These are phyloP conservation scores for Halocynthia aurantium DNA, from an alignment of 23 tunicate species.

Conservation along the genomic window DNA sequence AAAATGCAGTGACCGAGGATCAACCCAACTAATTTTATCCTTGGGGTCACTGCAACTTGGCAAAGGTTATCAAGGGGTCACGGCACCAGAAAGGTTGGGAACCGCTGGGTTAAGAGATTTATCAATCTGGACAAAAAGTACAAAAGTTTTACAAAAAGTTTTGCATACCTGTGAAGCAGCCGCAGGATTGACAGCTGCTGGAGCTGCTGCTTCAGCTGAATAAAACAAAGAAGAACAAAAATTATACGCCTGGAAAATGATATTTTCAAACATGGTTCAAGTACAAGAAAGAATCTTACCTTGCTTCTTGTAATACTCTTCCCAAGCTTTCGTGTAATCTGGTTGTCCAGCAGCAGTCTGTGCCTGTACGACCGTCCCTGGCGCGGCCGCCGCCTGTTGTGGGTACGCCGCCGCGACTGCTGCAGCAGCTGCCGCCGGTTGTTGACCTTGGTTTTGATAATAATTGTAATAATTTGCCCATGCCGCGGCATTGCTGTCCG, in stretches of 20 bases:
- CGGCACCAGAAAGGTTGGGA: too few relatives aligned
- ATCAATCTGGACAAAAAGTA: too few relatives aligned
- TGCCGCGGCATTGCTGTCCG: constrained; percentile 4
- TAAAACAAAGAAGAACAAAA: too few relatives aligned
- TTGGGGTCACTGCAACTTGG: too few relatives aligned
- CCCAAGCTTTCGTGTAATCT: constrained; percentile 98
- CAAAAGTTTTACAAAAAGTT: too few relatives aligned
- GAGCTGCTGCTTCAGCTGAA: constrained; percentile 30
- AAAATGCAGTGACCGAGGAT: too few relatives aligned
- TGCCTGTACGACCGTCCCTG: constrained; percentile 37
- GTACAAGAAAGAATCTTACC: constrained; percentile 19
- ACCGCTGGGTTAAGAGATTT: too few relatives aligned
- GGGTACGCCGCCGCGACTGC: constrained; percentile 16
- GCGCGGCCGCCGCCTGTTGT: constrained; percentile 17
- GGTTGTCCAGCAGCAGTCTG: constrained; percentile 65
- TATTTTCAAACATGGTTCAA: not conserved
- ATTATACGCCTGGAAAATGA: not conserved
- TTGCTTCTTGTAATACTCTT: constrained; percentile 88
- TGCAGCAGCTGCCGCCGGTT: constrained; percentile 18
- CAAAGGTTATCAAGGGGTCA: too few relatives aligned
- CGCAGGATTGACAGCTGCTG: constrained; percentile 49
- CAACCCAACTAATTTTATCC: too few relatives aligned
- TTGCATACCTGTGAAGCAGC: constrained; percentile 13
- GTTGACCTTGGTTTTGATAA: constrained; percentile 20
- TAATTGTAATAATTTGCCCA: constrained; percentile 14